These are phyloP conservation scores for Xerus inauris DNA, from an alignment of 2,113 vertebrate genomes.

Conservation along the genomic window DNA sequence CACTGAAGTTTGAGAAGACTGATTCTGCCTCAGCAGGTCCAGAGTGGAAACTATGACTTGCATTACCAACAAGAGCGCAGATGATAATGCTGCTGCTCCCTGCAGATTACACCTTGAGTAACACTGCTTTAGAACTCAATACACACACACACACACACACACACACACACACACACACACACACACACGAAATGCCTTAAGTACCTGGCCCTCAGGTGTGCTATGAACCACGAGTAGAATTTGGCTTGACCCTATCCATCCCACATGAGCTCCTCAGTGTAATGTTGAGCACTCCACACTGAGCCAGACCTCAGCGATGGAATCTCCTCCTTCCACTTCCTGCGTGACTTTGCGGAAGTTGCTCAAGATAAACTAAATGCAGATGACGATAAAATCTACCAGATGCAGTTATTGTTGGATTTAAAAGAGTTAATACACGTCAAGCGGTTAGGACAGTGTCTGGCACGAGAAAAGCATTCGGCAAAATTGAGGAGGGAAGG, in stretches of 20 bases:
- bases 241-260: background rate
- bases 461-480: background rate
- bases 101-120: background rate
- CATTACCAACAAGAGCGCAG: background rate
- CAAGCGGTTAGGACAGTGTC: background rate
- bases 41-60: background rate
- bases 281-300: background rate
- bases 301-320: background rate
- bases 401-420: background rate
- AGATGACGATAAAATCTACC: background rate
- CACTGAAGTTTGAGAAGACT: background rate
- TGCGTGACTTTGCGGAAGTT: background rate
- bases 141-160: too few species aligned
- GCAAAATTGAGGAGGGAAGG: background rate
- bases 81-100: background rate
- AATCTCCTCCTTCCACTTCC: background rate
- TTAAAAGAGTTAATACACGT: background rate
- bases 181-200: background rate
- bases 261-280: background rate
- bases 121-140: background rate
- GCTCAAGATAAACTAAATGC: slow-evolving; percentile 24
- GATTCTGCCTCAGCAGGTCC: background rate
- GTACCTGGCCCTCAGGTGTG: background rate
- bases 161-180: too few species aligned
- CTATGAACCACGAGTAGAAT: background rate